Evolutionary conservation across 2,888 invertebrate species (phyloP), one percentile per base, ranked within the genome.

Genomic region (Glyphotaelius pellucidus): DNA sequence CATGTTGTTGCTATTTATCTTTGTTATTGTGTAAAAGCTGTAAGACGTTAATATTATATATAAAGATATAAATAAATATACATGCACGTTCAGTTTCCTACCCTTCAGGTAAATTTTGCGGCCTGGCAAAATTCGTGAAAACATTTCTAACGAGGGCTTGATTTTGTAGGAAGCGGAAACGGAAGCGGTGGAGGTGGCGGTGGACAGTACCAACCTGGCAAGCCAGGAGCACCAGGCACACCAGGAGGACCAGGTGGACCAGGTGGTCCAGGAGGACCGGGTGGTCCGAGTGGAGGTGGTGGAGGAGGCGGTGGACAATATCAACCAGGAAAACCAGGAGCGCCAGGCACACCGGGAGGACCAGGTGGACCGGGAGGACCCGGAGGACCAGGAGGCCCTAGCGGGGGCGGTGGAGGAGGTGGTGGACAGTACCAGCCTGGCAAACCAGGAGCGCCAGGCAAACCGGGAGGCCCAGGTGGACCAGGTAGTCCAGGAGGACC

Each of bases 381-480:
- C 81, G 91, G 92, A 89, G 91, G 90, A 42, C 92, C 92, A 67
- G 90, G 91, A 11, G 92, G 52, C 52, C 52, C 52, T 3, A 52
- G 52, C 14, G 47, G 47, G 31, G 92, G 92, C 32, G 89, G 90
- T 31, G 92, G 92, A 38, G 92, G 92, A 35, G 80, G 42, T 11
- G 94, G 93, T 80, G 92, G 92, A 87, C 94, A 94, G 80, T 93
- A 93, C 4, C 92, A 92, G 80, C 95, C 95, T 80, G 94, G 94
- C 32, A 90, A 91, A 31, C 94, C 94, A 25, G 94, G 94, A 80
- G 89, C 93, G 3, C 94, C 94, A 32, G 95, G 95, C 19, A 94
- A 94, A 7, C 94, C 94, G 30, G 94, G 94, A 12, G 91, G 91
- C 67, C 93, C 95, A 81, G 95, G 95, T 35, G 90, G 81, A 47